Evolutionary conservation across 2,888 invertebrate species (phyloP), one percentile per base, ranked within the genome.

Genomic region (Phanerotoma sp.): DNA sequence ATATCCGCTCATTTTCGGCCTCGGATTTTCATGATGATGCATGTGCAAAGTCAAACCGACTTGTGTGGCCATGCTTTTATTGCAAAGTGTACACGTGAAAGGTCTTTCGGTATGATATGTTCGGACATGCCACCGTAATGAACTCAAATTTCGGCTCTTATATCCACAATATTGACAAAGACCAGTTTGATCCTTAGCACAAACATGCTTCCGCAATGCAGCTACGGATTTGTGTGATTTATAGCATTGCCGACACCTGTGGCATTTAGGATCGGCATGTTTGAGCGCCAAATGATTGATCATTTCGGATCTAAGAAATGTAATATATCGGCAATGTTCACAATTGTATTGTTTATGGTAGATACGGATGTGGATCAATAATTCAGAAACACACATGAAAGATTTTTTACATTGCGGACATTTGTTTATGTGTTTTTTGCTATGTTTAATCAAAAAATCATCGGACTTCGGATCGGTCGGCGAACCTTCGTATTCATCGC

Each of bases 71-170:
- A 42, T 32, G 6, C 33, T 33, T 18, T 35, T 44, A 20, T 25
- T 61, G 46, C 72, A 71, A 16, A 71, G 66, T n/a, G 54, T 51
- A 25, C 71, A 71, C 2, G 62, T 55, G 20, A 67, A 69, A 21
- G 65, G 7, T 7, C 28, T 25, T 28, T 22, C 37, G 6, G 68
- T 68, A 52, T 71, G 71, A 22, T 69, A 22, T 2, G 68, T 59
- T 13, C 66, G 66, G 21, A 64, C 67, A 33, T 71, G 70, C 40
- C 64, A 67, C 55, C 65, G 66, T 16, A 71, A 45, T 1, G 68
- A 69, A 4, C 62, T 62, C n/a, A 68, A 68, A 49, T 71, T 67
- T 33, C 62, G 63, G 44, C 66, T 68, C 45, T 66, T 64, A 58
- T 67, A 72, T 5, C 67, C 64, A 58, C 72, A 72, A 2, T 32